A percentile compares a stretch with the other conserved stretches of the same genome.
phyloP scores from a whole-genome alignment of 1,140 invertebrate species.

The Drosophila kepulauana region DNA sequence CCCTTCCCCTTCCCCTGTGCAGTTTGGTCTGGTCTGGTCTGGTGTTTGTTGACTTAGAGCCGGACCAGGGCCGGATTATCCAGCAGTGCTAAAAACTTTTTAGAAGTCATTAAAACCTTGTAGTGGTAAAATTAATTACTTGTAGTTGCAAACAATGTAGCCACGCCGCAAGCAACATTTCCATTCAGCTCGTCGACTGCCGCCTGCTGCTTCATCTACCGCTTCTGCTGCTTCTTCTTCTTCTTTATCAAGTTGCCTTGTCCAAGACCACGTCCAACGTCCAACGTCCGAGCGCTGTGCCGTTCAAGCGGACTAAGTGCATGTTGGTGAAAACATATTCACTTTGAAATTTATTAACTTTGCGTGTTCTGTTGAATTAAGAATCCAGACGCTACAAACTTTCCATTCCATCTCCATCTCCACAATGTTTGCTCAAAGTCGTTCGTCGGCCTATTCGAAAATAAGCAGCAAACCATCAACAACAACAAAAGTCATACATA shows the following conservation, averaged over 20 bases:
- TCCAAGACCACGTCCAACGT: conserved; percentile 35
- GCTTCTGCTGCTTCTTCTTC: neutral
- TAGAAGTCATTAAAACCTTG: conserved; percentile 85
- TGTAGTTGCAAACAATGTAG: conserved; percentile 84
- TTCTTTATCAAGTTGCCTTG: conserved; percentile 1
- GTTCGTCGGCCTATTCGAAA: conserved; percentile 50
- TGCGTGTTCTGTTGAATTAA: conserved; percentile 80
- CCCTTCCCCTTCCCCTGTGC: neutral
- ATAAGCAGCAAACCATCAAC: neutral
- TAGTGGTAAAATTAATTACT: conserved; percentile 85
- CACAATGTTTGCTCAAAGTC: conserved; percentile 65
- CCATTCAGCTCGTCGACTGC: conserved; percentile 42
- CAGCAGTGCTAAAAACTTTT: conserved; percentile 83
- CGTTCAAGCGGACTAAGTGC: conserved; percentile 68
- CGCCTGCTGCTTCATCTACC: neutral
- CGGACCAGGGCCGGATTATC: conserved; percentile 72
- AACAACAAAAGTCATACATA: conserved; percentile 12
- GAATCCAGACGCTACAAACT: conserved; percentile 75
- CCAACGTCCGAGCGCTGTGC: conserved; percentile 40
- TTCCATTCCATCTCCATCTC: conserved; percentile 41
- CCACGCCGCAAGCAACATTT: conserved; percentile 81
- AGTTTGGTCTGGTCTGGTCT: too few relatives aligned
- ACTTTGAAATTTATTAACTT: conserved; percentile 83
- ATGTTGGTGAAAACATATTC: conserved; percentile 82
- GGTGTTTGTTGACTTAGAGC: conserved; percentile 63